These are phyloP conservation scores for Coranthus polyacanthus DNA, from an alignment of 2,797 vertebrate genomes.

Conservation along the genomic window DNA sequence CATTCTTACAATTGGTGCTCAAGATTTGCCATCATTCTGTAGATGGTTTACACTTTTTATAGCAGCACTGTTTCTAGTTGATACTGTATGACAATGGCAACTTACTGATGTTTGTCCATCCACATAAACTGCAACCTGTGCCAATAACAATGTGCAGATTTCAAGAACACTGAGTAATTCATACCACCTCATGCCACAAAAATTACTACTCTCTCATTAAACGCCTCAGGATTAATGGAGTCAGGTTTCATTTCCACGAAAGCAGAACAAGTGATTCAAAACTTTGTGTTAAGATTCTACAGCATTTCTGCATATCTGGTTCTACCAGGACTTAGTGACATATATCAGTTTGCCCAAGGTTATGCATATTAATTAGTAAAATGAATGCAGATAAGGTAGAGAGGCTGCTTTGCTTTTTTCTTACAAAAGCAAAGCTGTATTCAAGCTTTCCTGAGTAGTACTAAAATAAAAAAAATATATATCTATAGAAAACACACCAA, in stretches of 20 bases:
- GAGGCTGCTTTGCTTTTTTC: background rate
- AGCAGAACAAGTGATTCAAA: constrained; percentile 9
- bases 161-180: too few relatives aligned
- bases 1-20: too few relatives aligned
- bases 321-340: constrained; percentile 8
- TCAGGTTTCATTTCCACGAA: background rate
- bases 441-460: background rate
- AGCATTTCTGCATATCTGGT: constrained; percentile 15
- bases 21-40: too few relatives aligned
- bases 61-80: too few relatives aligned
- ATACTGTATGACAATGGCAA: too few relatives aligned
- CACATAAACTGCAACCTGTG: too few relatives aligned
- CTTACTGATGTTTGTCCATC: too few relatives aligned
- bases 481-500: background rate
- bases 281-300: background rate
- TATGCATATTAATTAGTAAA: constrained; percentile 13
- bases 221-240: background rate
- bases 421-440: constrained; percentile 1
- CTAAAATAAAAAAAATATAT: too few relatives aligned
- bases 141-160: too few relatives aligned
- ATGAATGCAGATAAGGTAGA: constrained; percentile 11
- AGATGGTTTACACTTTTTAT: too few relatives aligned
- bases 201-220: background rate
- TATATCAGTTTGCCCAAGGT: constrained; percentile 9
- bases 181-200: too few relatives aligned